These are phyloP conservation scores for Ramphastos sulfuratus DNA, from an alignment of 2,113 vertebrate genomes.

Conservation along the genomic window DNA sequence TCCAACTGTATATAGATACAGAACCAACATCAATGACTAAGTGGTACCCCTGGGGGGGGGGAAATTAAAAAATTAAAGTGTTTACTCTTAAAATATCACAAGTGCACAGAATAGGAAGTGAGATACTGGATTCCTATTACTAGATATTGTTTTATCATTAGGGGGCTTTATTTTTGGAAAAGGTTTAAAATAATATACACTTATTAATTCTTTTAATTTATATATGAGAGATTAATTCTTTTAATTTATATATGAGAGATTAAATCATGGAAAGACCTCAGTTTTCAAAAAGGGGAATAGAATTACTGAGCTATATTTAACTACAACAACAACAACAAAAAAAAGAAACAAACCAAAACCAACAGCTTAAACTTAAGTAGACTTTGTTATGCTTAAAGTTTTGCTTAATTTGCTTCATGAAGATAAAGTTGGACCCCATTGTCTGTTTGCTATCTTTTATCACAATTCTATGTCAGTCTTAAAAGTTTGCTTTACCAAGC, in stretches of 20 bases:
- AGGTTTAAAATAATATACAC: not conserved
- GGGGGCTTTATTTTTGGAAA: not conserved
- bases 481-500: not conserved
- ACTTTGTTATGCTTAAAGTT: not conserved
- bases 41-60: accelerated
- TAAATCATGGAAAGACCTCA: not conserved
- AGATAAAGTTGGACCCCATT: not conserved
- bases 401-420: not conserved
- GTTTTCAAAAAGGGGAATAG: not conserved
- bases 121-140: not conserved
- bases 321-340: not conserved
- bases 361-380: not conserved
- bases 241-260: not conserved
- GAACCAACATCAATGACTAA: not conserved
- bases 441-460: not conserved
- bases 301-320: not conserved
- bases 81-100: not conserved
- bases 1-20: not conserved
- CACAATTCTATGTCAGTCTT: not conserved
- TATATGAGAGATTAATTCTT: not conserved
- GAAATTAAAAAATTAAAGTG: not conserved
- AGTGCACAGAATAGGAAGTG: not conserved
- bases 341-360: too few species aligned
- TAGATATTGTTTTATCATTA: not conserved
- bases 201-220: not conserved